Percentiles rank a stretch among this genome's conserved stretches.
Evolutionary conservation across 2,113 vertebrate species (phyloP).

Genomic region (Globicephala melas): DNA sequence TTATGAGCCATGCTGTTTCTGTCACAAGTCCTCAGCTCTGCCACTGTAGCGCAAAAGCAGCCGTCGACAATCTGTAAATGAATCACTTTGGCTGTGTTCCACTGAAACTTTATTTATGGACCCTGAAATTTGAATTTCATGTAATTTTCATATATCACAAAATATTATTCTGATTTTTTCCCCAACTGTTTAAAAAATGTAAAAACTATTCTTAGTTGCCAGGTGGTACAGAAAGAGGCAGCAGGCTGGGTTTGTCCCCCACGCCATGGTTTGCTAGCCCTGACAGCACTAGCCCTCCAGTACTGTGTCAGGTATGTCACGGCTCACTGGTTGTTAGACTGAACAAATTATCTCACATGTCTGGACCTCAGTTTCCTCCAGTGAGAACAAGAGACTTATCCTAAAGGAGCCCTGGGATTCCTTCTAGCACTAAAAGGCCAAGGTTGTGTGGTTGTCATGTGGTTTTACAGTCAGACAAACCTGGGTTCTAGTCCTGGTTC

Average conservation of each 20-base stretch:
- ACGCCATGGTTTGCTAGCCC: neutral
- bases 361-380: neutral
- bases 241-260: neutral
- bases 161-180: conserved; percentile 38
- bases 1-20: neutral
- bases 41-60: neutral
- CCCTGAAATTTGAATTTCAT: conserved; percentile 58
- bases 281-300: neutral
- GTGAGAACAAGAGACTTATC: neutral
- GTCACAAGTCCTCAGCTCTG: neutral
- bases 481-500: neutral
- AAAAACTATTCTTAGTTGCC: neutral
- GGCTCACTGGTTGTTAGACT: neutral
- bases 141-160: conserved; percentile 55
- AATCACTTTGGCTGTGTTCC: neutral
- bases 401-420: neutral
- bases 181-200: conserved; percentile 32
- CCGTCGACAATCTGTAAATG: neutral
- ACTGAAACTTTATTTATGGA: conserved; percentile 41
- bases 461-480: neutral
- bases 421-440: neutral
- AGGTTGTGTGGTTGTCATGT: neutral
- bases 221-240: neutral
- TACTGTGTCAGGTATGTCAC: neutral
- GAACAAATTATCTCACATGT: neutral